phyloP scores from a whole-genome alignment of 2,888 invertebrate genomes.

The Mystacides longicornis region DNA sequence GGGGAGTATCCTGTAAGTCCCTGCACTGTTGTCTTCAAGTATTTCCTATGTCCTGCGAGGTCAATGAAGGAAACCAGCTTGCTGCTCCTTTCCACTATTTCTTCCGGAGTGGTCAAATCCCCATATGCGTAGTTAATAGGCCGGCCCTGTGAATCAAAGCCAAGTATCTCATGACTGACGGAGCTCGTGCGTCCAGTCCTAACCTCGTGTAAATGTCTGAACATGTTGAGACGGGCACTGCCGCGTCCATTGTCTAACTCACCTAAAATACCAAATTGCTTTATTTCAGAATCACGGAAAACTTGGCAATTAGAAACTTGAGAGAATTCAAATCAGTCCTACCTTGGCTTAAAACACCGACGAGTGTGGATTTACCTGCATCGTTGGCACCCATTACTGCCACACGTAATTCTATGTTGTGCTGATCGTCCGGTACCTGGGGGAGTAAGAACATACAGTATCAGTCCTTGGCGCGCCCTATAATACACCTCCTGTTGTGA shows the following conservation, averaged over 20 bases:
- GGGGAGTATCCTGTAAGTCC: constrained; percentile 91
- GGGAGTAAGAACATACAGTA: no score
- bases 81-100: constrained; percentile 87
- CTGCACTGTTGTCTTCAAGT: constrained; percentile 89
- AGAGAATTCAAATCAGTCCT: background rate
- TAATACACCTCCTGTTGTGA: no score
- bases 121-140: constrained; percentile 84
- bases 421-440: constrained; percentile 72
- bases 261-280: constrained; percentile 30
- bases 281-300: background rate
- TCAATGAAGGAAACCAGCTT: constrained; percentile 94
- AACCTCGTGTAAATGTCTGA: constrained; percentile 91
- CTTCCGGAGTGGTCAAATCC: constrained; percentile 84
- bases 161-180: constrained; percentile 92
- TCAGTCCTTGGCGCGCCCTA: no score
- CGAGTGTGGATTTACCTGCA: constrained; percentile 93
- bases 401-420: constrained; percentile 81
- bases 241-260: constrained; percentile 94
- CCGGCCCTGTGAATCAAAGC: constrained; percentile 82
- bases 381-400: constrained; percentile 94
- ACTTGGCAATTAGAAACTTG: background rate
- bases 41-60: constrained; percentile 93
- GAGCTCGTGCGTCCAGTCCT: constrained; percentile 82
- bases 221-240: constrained; percentile 90
- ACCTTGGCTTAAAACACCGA: constrained; percentile 95